These are phyloP conservation scores for Leptinotarsa undecemlineata DNA, from an alignment of 1,140 invertebrate genomes.

Conservation along the genomic window DNA sequence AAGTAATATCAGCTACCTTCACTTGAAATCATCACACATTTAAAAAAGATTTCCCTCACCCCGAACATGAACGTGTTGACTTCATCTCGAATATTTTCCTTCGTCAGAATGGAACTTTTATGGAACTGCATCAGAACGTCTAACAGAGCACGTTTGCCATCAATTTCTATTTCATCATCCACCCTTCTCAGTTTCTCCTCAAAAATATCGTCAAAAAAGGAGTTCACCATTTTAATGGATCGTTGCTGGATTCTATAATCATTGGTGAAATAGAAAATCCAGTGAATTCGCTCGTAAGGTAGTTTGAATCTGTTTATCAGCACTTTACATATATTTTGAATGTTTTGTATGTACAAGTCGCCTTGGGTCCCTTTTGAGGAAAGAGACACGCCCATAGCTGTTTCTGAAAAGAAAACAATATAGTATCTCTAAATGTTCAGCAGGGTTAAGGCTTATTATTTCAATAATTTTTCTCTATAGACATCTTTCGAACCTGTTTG, in stretches of 20 bases:
- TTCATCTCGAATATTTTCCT: slow-evolving; percentile 3
- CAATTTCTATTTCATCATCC: neutral
- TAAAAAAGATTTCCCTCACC: neutral
- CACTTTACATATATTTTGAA: neutral
- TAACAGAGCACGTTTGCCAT: neutral
- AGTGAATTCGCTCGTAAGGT: neutral
- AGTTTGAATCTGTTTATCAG: neutral
- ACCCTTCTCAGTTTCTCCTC: neutral
- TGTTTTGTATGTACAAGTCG: neutral
- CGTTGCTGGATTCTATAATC: slow-evolving; percentile 1
- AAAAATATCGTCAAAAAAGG: neutral
- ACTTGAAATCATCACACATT: no score
- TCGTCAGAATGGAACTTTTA: neutral
- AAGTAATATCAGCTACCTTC: no score
- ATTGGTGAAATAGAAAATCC: neutral
- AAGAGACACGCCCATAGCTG: neutral
- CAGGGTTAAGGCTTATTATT: no score
- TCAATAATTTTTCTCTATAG: no score
- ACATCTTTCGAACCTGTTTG: no score
- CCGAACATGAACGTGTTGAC: slow-evolving; percentile 1
- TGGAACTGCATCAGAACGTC: neutral
- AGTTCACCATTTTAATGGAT: neutral
- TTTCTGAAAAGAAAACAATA: neutral
- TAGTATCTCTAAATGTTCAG: no score
- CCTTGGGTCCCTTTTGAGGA: neutral